phyloP scores from a whole-genome alignment of 2,797 vertebrate species.

The Helarctos malayanus region DNA sequence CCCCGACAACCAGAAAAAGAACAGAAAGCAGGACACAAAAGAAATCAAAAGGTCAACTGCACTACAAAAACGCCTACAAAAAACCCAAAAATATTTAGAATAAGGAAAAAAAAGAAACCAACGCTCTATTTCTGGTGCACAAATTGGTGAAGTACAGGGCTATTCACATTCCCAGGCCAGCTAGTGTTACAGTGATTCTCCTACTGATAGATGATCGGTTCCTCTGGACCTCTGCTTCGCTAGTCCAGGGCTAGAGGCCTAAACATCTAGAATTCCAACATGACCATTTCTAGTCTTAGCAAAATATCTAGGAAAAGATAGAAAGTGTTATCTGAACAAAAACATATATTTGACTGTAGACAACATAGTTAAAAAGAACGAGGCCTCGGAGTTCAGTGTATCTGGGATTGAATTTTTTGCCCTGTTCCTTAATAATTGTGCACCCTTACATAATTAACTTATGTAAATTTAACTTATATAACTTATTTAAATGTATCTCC shows the following conservation, averaged over 20 bases:
- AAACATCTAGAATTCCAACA: constrained; percentile 23
- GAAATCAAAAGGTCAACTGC: not conserved
- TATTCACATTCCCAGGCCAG: not conserved
- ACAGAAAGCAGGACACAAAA: constrained; percentile 6
- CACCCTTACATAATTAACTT: not conserved
- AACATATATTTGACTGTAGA: not conserved
- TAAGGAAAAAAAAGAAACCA: not conserved
- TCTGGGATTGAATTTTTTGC: not conserved
- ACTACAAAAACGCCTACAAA: not conserved
- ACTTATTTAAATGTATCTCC: not conserved
- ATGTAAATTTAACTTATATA: not conserved
- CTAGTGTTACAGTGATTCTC: not conserved
- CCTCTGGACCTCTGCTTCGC: constrained; percentile 12
- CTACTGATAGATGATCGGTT: not conserved
- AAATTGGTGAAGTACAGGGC: not conserved
- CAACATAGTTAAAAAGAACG: not conserved
- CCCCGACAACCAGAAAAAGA: not conserved
- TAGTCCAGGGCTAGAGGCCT: not conserved
- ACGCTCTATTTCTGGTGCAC: not conserved
- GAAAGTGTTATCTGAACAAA: not conserved
- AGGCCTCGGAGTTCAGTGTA: not conserved
- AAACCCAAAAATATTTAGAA: not conserved
- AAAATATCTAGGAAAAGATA: not conserved
- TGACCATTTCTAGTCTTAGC: not conserved
- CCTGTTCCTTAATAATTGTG: not conserved